A percentile compares a stretch with the other conserved stretches of the same genome.
phyloP scores from a whole-genome alignment of 64 coral and sea anemone species.

The Stichodactyla mertensii region DNA sequence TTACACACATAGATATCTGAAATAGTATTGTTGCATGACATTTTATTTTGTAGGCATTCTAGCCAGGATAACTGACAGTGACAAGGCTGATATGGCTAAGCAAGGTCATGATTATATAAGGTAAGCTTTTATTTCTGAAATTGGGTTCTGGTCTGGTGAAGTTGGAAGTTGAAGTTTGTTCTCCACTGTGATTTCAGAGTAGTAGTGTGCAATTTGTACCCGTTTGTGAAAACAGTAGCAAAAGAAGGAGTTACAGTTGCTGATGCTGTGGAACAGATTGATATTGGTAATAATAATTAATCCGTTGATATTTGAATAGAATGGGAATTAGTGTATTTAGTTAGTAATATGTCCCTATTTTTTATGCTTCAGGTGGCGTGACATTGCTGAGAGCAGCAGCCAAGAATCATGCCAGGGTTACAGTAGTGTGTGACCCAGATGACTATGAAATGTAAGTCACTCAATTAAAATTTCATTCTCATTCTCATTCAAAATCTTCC shows the following conservation, averaged over 20 bases:
- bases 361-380: slow-evolving; percentile 59
- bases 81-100: slow-evolving; percentile 89
- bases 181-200: slow-evolving; percentile 37
- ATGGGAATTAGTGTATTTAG: no score
- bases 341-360: neutral
- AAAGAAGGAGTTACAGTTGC: slow-evolving; percentile 75
- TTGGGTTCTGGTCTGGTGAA: no score
- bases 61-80: slow-evolving; percentile 71
- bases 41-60: slow-evolving; percentile 64
- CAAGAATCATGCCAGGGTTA: slow-evolving; percentile 94
- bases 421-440: slow-evolving; percentile 84
- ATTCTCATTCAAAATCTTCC: no score
- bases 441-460: slow-evolving; percentile 80
- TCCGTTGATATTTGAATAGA: no score
- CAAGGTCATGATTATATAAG: slow-evolving; percentile 96
- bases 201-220: slow-evolving; percentile 97
- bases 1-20: neutral
- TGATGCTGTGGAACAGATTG: slow-evolving; percentile 96
- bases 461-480: no score
- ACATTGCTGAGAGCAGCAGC: slow-evolving; percentile 92
- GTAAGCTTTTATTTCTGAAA: slow-evolving; percentile 7
- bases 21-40: neutral
- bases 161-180: neutral
- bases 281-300: slow-evolving; percentile 55
- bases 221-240: slow-evolving; percentile 81